phyloP scores from a whole-genome alignment of 2,797 vertebrate genomes.

The Enteromius radiatus region DNA sequence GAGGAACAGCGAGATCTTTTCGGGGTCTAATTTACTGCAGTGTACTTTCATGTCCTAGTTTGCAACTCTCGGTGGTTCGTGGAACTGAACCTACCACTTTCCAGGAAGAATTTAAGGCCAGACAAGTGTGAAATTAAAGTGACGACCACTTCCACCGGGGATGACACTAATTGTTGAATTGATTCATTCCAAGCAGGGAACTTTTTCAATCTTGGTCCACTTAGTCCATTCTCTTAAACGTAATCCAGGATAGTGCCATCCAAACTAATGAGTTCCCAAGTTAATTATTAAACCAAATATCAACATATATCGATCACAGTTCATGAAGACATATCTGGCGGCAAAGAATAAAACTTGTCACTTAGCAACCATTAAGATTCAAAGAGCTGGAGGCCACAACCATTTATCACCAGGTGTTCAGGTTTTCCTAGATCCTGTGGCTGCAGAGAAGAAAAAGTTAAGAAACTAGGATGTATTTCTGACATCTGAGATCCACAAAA shows the following conservation, averaged over 20 bases:
- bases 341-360: slow-evolving; percentile 56
- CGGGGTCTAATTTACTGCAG: slow-evolving; percentile 4
- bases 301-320: slow-evolving; percentile 51
- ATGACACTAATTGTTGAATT: slow-evolving; percentile 49
- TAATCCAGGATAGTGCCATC: slow-evolving; percentile 68
- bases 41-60: not conserved
- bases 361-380: slow-evolving; percentile 67
- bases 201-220: slow-evolving; percentile 45
- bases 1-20: not conserved
- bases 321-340: slow-evolving; percentile 65
- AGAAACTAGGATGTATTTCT: not conserved
- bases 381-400: slow-evolving; percentile 60
- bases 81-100: not conserved
- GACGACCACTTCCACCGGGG: slow-evolving; percentile 20
- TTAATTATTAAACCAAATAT: slow-evolving; percentile 74
- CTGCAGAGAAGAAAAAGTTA: slow-evolving; percentile 65
- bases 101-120: slow-evolving; percentile 16
- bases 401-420: slow-evolving; percentile 63
- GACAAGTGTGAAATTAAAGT: slow-evolving; percentile 53
- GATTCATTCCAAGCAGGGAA: slow-evolving; percentile 49
- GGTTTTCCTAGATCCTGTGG: slow-evolving; percentile 64
- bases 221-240: slow-evolving; percentile 53
- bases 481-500: slow-evolving; percentile 26
- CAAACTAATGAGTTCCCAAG: slow-evolving; percentile 70
- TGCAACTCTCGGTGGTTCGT: not conserved